Evolutionary conservation across 1,140 invertebrate genomes (phyloP).

Genomic region (Cylas formicarius): DNA sequence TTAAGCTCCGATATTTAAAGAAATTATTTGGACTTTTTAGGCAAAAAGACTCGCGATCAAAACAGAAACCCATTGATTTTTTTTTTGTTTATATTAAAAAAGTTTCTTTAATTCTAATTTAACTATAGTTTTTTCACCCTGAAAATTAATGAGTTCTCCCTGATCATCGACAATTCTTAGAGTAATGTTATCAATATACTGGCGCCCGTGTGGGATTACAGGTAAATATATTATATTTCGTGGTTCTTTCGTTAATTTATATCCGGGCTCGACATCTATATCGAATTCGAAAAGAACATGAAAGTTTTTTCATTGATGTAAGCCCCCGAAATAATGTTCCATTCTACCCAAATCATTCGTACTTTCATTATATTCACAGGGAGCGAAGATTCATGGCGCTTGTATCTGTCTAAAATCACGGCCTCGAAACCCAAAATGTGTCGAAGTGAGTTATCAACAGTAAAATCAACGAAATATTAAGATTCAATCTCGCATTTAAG

Average conservation of each 20-base stretch:
- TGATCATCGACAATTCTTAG: conserved; percentile 10
- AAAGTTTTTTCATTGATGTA: conserved; percentile 8
- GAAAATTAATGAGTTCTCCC: conserved; percentile 4
- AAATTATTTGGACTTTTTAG: no score
- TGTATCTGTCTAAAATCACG: conserved; percentile 1
- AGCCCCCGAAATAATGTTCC: conserved; percentile 15
- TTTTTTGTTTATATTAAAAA: background rate
- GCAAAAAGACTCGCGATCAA: no score
- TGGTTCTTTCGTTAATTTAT: conserved; percentile 11
- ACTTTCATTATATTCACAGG: conserved; percentile 15
- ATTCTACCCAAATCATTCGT: conserved; percentile 13
- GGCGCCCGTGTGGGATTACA: conserved; percentile 6
- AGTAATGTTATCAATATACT: conserved; percentile 12
- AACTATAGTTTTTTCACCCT: conserved; percentile 12
- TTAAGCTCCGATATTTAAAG: no score
- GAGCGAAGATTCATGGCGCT: conserved; percentile 9
- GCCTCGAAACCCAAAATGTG: conserved; percentile 5
- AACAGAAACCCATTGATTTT: no score
- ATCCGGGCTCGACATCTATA: conserved; percentile 14
- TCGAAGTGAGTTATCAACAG: background rate
- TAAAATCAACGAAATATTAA: conserved; percentile 13
- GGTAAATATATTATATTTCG: conserved; percentile 18
- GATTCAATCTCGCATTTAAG: conserved; percentile 13
- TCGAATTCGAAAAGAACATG: conserved; percentile 15
- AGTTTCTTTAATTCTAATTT: conserved; percentile 10